Percentiles rank a stretch among this genome's conserved stretches.
phyloP scores from a whole-genome alignment of 2,888 invertebrate species.

The Andrena bucephala region DNA sequence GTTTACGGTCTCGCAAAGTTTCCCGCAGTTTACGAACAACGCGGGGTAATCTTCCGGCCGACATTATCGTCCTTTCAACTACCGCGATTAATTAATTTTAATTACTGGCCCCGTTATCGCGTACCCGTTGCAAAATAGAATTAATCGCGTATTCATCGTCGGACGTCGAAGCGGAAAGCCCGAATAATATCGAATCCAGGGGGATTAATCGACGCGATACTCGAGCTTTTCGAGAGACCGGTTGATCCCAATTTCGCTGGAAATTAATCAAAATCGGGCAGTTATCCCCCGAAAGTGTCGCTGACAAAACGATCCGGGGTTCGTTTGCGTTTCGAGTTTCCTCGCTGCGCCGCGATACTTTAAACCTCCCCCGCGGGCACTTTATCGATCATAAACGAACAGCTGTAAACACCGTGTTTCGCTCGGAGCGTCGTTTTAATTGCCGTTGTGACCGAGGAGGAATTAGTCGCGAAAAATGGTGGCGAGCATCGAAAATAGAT shows the following conservation, averaged over 20 bases:
- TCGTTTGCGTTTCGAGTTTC: not conserved
- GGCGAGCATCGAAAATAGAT: too few species aligned
- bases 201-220: not conserved
- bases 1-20: not conserved
- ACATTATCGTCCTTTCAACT: slow-evolving; percentile 40
- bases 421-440: too few species aligned
- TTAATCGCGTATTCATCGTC: slow-evolving; percentile 38
- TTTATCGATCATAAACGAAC: slow-evolving; percentile 29
- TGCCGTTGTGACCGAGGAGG: too few species aligned
- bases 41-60: not conserved
- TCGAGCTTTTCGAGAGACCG: not conserved
- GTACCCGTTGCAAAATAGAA: slow-evolving; percentile 30
- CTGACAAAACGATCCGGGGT: not conserved
- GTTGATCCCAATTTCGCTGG: not conserved
- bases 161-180: slow-evolving; percentile 12
- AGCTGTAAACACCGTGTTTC: not conserved
- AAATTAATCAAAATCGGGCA: slow-evolving; percentile 9
- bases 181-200: not conserved
- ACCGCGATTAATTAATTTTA: slow-evolving; percentile 52
- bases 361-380: not conserved
- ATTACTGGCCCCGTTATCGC: slow-evolving; percentile 27
- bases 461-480: too few species aligned
- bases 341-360: too few species aligned
- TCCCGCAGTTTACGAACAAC: not conserved
- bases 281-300: too few species aligned